Evolutionary conservation across 2,113 vertebrate genomes (phyloP), one percentile per base, ranked within the genome.

Genomic region (Phylloscopus trochilus): DNA sequence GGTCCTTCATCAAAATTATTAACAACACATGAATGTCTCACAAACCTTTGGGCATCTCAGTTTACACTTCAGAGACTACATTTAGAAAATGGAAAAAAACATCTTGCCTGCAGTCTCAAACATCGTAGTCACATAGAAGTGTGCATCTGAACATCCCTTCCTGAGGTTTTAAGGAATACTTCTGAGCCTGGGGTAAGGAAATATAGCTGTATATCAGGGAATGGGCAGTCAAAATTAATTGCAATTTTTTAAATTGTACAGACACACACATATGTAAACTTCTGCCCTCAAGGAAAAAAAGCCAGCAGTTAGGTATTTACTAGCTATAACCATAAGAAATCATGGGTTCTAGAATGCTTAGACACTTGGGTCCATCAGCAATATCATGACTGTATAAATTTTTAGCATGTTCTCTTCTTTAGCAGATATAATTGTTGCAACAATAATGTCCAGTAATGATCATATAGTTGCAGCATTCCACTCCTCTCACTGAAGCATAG

Each of bases 51-150:
- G 12, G 3, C 16, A 86, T 49, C 43, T 93, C 52, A 53, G 11
- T 1, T 3, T 58, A 35, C 9, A 27, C 35, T 83, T 83, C 58
- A 37, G 28, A 89, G 21, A 30, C 3, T 21, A 47, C 17, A 24
- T 49, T 69, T 39, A 74, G 46, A 11, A 46, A 60, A 46, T 10
- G 14, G 72, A 89, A 86, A 47, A 4, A 55, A 85, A 55, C 37
- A 39, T 7, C 30, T 37, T 83, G 12, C 24, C 30, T 44, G 13
- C 11, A 77, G 28, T 46, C 16, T 63, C 39, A 49, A 63, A 59
- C 16, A 8, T 35, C 0, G 0, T 11, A 63, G 39, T 21, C 24
- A 72, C 10, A 17, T 39, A 12, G 43, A 10, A 73, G 1, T 35
- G 11, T 24, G 8, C 68, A 6, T 52, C 35, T 89, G 44, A 87